Evolutionary conservation across 1,140 invertebrate genomes (phyloP).

Genomic region (Olivierus martensii): DNA sequence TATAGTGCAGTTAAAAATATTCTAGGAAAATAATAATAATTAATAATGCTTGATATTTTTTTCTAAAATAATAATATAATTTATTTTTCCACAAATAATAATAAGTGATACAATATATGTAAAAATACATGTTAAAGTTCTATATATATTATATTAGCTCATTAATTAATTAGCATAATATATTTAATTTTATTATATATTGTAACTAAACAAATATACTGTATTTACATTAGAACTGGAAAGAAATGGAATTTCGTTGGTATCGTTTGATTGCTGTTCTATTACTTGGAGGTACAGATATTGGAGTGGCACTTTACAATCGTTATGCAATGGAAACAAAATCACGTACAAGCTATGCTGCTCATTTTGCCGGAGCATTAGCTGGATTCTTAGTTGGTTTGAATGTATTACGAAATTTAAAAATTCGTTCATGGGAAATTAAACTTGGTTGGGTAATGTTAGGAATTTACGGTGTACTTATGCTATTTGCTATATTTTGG

Average conservation of each 20-base stretch:
- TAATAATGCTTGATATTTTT: no score
- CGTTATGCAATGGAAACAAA: slow-evolving; percentile 47
- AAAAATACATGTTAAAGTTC: no score
- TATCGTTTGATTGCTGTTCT: slow-evolving; percentile 63
- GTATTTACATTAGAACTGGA: slow-evolving; percentile 64
- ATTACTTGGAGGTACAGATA: slow-evolving; percentile 52
- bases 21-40: no score
- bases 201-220: neutral
- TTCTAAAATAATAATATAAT: no score
- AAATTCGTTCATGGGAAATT: slow-evolving; percentile 71
- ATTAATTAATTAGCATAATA: no score
- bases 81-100: no score
- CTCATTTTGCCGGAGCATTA: slow-evolving; percentile 72
- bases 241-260: slow-evolving; percentile 77
- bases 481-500: slow-evolving; percentile 57
- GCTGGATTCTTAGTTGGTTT: slow-evolving; percentile 89
- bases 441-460: slow-evolving; percentile 68
- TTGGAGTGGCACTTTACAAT: slow-evolving; percentile 68
- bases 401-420: slow-evolving; percentile 73
- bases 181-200: no score
- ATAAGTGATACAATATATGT: no score
- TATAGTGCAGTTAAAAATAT: no score
- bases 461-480: slow-evolving; percentile 54
- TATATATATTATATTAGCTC: no score
- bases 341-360: slow-evolving; percentile 58